Base-by-base conservation (phyloP, 2,113 vertebrate species). In the Heteronetta atricapilla region DNA sequence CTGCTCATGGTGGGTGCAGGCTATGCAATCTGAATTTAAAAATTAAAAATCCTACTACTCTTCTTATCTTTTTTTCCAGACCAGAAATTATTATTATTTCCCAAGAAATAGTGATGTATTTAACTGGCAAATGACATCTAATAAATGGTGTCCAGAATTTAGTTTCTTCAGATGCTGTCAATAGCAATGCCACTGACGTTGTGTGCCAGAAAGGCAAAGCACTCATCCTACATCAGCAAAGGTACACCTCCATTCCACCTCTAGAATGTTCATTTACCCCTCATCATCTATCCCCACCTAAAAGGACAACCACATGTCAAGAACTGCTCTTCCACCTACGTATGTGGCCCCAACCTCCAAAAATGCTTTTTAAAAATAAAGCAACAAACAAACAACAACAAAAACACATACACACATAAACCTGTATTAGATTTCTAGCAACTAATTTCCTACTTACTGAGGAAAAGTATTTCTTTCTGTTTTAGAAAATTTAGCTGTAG, bases 11-110 rank as follows among this genome's bases (percentile, higher is more conserved):
- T 66, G 44, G 4, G 11, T 81, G 28, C 20, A 86, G 6, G 48
- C 2, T 36, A 31, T 73, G 21, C 15, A 79, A 50, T 60, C 10
- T 1, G 21, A 70, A n/a, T 68, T 88, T 64, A 12, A 58, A 66
- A 64, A 38, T 3, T 6, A 84, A 82, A 92, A 89, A 8, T 83
- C 13, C 10, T 68, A 13, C 8, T 72, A 0, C 0, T 63, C 0
- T 46, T 46, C 9, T 20, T 46, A 19, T 46, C 11, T 36, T 60
- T 60, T 36, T 89, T 60, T 26, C 28, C 23, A 46, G 18, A 42
- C 6, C 42, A 20, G 16, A 68, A 70, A 40, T 93, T 42, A 33
- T n/a, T 69, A n/a, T 25, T 72, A 64, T 42, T 78, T 78, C 12
- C 13, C 6, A 68, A 42, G 52, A 81, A 90, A 52, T n/a, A 50